Conservation (phyloP, 2,113 vertebrate genomes). For the Paracanthobrama guichenoti region DNA sequence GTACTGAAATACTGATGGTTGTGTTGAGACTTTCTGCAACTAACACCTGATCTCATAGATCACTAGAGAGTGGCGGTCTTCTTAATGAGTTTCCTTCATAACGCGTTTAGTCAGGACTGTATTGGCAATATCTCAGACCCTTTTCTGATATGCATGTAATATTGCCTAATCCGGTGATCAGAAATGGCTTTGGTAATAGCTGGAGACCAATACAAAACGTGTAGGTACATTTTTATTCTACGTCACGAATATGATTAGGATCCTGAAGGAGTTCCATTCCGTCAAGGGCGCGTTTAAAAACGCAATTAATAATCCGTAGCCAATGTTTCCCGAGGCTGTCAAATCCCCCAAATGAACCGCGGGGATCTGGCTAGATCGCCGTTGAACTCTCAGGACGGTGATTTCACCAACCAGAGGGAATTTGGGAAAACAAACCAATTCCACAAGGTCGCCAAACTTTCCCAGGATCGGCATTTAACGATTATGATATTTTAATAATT, state of each 20-base stretch:
- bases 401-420: conserved; percentile 24
- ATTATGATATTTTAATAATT: conserved; percentile 49
- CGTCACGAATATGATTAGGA: not conserved
- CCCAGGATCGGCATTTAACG: conserved; percentile 54
- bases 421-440: conserved; percentile 29
- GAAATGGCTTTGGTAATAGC: not conserved
- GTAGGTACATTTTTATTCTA: not conserved
- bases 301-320: conserved; percentile 21
- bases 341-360: conserved; percentile 24
- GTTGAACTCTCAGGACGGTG: conserved; percentile 27
- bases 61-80: too few species aligned
- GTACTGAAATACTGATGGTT: not conserved
- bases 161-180: not conserved
- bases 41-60: conserved; percentile 38
- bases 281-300: conserved; percentile 15
- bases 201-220: not conserved
- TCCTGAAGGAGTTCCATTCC: conserved; percentile 6
- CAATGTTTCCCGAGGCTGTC: conserved; percentile 30
- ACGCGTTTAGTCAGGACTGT: not conserved
- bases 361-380: not conserved
- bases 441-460: conserved; percentile 51
- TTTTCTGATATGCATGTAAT: not conserved
- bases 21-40: not conserved
- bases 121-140: not conserved
- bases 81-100: too few species aligned